Base-by-base conservation (phyloP, 2,797 vertebrate genomes). In the Coccyzus lansbergi region DNA sequence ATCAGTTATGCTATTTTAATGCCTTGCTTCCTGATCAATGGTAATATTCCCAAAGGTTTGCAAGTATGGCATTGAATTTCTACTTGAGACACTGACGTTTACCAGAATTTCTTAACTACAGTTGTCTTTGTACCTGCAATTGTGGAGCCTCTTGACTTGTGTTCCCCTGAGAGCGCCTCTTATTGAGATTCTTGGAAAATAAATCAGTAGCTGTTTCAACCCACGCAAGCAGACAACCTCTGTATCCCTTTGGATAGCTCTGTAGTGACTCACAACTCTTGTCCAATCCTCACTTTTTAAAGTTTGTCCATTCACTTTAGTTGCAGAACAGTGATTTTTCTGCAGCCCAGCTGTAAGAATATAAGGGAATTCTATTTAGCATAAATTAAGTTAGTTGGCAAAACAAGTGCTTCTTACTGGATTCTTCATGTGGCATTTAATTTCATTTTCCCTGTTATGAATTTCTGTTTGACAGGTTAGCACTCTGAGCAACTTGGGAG, bases 161-260 rank as follows among this genome's bases (percentile, higher is more conserved):
- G 92, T 64, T 97, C 68, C 95, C 92, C 83, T 69, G 94, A 95
- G 95, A 97, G 82, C 71, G 86, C 96, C 97, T 97, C 96, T 96
- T 94, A 87, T 80, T 93, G 88, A 95, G 94, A 97, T 97, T 97
- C 96, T 97, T 97, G 95, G 95, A 97, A 97, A 97, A 97, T 95
- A 98, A 97, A 97, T 94, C 94, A 96, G 88, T 31, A 29, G 87
- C 93, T 62, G 36, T 93, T 97, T 97, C 96, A 97, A 80, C 97
- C 97, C 96, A 97, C 94, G 55, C 0, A 46, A 96, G 95, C 75
- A 83, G 75, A 90, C 42, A 97, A 97, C 97, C 97, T 97, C 96
- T 95, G 92, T 92, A 76, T 97, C 77, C 95, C 62, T 94, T 94
- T 95, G 96, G 97, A 97, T 98, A 96, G 90, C 96, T 97, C 88